These are phyloP conservation scores for Drosophila kurseongensis DNA, from an alignment of 1,140 invertebrate genomes.

Conservation along the genomic window DNA sequence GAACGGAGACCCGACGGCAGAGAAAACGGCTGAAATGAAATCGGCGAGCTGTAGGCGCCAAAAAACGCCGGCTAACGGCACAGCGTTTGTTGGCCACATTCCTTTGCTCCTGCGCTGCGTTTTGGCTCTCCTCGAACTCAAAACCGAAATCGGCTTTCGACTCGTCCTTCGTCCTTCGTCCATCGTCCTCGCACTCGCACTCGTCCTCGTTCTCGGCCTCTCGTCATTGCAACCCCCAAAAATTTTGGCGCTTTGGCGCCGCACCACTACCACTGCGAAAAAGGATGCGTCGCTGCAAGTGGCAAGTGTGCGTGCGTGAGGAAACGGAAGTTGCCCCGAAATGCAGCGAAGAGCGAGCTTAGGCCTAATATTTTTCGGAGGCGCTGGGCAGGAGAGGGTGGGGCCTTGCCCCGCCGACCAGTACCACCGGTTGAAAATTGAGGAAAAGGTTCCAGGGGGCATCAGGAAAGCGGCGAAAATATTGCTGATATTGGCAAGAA, in stretches of 20 bases:
- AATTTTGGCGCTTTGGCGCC: conserved; percentile 41
- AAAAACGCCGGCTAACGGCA: conserved; percentile 57
- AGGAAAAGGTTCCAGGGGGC: not conserved
- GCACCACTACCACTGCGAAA: conserved; percentile 13
- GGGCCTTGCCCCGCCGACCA: conserved; percentile 11
- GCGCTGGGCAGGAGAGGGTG: conserved; percentile 4
- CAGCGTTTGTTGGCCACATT: conserved; percentile 45
- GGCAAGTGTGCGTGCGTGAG: conserved; percentile 47
- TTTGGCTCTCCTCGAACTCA: conserved; percentile 19
- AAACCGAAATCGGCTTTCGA: conserved; percentile 2
- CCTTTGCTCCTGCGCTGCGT: conserved; percentile 71
- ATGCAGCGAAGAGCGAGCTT: conserved; percentile 35
- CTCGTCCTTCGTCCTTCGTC: conserved; percentile 16
- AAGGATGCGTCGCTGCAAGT: conserved; percentile 36
- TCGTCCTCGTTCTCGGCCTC: conserved; percentile 37
- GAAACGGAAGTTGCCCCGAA: conserved; percentile 53
- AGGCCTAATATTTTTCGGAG: conserved; percentile 41
- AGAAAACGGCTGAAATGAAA: conserved; percentile 20
- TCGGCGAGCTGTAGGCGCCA: conserved; percentile 46
- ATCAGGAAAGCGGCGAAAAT: conserved; percentile 7
- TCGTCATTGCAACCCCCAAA: conserved; percentile 64
- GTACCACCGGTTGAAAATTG: conserved; percentile 7
- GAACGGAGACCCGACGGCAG: conserved; percentile 17
- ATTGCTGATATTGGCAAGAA: conserved; percentile 10
- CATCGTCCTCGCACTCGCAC: conserved; percentile 26